Evolutionary conservation across 1,140 invertebrate genomes (phyloP).

Genomic region (Lordiphosa collinella): DNA sequence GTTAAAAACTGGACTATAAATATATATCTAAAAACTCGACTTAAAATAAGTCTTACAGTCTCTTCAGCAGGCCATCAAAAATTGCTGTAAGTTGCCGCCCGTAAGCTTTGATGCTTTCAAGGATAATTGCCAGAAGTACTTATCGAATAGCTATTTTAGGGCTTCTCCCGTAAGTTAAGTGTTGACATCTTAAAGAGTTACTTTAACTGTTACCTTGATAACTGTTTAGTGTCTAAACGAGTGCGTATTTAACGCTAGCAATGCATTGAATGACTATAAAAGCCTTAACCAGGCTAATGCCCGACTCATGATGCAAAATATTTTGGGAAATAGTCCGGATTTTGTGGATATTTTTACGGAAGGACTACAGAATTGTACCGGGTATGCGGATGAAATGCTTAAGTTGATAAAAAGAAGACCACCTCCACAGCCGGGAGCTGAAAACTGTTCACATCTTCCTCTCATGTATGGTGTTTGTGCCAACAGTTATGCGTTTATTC

Average conservation of each 20-base stretch:
- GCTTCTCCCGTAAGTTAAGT: conserved; percentile 36
- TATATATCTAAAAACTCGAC: too few relatives aligned
- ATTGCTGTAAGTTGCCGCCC: conserved; percentile 31
- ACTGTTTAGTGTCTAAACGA: conserved; percentile 34
- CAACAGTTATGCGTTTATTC: conserved; percentile 17
- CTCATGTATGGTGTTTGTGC: conserved; percentile 21
- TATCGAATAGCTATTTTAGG: conserved; percentile 7
- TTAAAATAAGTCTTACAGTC: too few relatives aligned
- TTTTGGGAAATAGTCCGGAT: conserved; percentile 26
- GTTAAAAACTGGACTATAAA: too few relatives aligned
- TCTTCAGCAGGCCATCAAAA: conserved; percentile 1
- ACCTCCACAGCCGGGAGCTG: not conserved
- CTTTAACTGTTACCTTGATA: too few relatives aligned
- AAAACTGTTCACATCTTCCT: conserved; percentile 19
- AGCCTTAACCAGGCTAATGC: conserved; percentile 25
- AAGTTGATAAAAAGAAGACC: not conserved
- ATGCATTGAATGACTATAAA: conserved; percentile 1
- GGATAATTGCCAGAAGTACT: conserved; percentile 20
- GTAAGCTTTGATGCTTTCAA: conserved; percentile 26
- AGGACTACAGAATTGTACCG: conserved; percentile 33
- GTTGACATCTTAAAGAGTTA: too few relatives aligned
- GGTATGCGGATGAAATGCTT: conserved; percentile 8
- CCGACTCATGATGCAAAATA: conserved; percentile 6
- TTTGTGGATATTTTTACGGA: conserved; percentile 17
- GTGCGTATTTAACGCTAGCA: conserved; percentile 37